Evolutionary conservation across 2,113 vertebrate species (phyloP).

Genomic region (Plectropomus leopardus): DNA sequence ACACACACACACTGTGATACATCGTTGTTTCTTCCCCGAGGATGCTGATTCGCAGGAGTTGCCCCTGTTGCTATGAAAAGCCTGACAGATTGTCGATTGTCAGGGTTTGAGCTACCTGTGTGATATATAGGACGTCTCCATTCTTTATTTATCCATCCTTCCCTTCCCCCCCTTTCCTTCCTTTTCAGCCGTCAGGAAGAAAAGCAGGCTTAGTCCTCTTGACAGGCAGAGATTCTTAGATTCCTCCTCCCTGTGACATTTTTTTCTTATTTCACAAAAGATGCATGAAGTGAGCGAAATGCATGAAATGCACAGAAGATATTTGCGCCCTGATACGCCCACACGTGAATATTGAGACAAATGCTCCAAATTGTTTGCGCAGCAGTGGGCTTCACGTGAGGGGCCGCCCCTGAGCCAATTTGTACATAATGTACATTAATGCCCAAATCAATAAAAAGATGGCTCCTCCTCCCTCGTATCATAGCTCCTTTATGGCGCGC

Average conservation of each 20-base stretch:
- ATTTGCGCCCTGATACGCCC: no score
- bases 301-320: slow-evolving; percentile 16
- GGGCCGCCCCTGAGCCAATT: slow-evolving; percentile 57
- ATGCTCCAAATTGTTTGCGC: slow-evolving; percentile 63
- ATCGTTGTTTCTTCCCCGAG: slow-evolving; percentile 46
- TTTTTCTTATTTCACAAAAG: slow-evolving; percentile 5
- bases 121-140: slow-evolving; percentile 46
- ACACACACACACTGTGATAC: slow-evolving; percentile 21
- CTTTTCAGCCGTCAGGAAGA: slow-evolving; percentile 50
- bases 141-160: slow-evolving; percentile 61
- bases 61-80: slow-evolving; percentile 55
- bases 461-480: slow-evolving; percentile 50
- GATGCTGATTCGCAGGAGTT: slow-evolving; percentile 50
- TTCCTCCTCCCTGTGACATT: slow-evolving; percentile 12
- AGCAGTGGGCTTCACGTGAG: slow-evolving; percentile 49
- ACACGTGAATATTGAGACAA: slow-evolving; percentile 61
- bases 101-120: slow-evolving; percentile 54
- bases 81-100: slow-evolving; percentile 60
- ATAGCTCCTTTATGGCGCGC: slow-evolving; percentile 34
- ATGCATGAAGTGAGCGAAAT: not conserved
- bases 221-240: slow-evolving; percentile 34
- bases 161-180: not conserved
- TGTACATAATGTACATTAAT: slow-evolving; percentile 72
- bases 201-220: slow-evolving; percentile 42
- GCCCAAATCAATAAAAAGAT: slow-evolving; percentile 68